Evolutionary conservation across 2,113 vertebrate genomes (phyloP).

Genomic region (Aix galericulata): DNA sequence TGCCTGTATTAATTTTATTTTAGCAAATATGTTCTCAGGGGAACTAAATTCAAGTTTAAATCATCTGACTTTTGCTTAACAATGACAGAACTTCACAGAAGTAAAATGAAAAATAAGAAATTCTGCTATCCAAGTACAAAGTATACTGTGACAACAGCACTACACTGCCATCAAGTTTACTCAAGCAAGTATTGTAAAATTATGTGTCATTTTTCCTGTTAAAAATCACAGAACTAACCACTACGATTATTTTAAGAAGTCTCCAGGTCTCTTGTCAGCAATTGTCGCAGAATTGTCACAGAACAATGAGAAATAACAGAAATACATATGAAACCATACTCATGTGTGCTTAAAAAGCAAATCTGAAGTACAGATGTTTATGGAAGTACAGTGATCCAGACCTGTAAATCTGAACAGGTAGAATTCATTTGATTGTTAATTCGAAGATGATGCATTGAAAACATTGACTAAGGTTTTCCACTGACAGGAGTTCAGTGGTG

Average conservation of each 20-base stretch:
- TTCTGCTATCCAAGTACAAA: not conserved
- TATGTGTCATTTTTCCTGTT: not conserved
- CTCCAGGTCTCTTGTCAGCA: not conserved
- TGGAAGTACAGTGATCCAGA: not conserved
- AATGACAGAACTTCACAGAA: not conserved
- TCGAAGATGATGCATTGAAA: not conserved
- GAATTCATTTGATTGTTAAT: not conserved
- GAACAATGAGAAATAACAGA: not conserved
- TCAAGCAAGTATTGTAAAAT: not conserved
- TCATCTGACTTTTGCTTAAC: not conserved
- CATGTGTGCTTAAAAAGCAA: not conserved
- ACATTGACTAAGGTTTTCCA: not conserved
- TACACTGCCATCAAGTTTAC: not conserved
- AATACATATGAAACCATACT: not conserved
- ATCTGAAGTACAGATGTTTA: not conserved
- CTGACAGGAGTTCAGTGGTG: not conserved
- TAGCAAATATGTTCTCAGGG: not conserved
- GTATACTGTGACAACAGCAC: accelerated
- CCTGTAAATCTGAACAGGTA: not conserved
- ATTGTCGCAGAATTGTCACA: not conserved
- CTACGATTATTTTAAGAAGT: not conserved
- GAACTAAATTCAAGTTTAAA: not conserved
- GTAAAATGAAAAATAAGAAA: not conserved
- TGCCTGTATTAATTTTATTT: not conserved
- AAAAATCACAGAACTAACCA: not conserved